Conservation (phyloP, 2,888 invertebrate species). For the Gymnosoma rotundatum region DNA sequence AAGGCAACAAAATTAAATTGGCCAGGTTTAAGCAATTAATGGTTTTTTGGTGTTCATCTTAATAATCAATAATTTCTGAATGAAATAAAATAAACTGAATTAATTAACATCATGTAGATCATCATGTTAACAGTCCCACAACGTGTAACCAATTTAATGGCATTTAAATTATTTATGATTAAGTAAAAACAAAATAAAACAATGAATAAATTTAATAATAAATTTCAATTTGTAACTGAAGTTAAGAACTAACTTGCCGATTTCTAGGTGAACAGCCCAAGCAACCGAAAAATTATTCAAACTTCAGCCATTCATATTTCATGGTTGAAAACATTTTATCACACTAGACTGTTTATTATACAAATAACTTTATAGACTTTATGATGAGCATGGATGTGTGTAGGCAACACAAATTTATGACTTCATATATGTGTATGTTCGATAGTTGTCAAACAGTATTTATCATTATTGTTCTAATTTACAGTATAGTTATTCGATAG, state of each 20-base stretch:
- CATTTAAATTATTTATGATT: too few relatives aligned
- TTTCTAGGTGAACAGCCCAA: slow-evolving; percentile 17
- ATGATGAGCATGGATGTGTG: background rate
- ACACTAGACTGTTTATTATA: slow-evolving; percentile 52
- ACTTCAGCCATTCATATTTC: slow-evolving; percentile 22
- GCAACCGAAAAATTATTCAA: slow-evolving; percentile 16
- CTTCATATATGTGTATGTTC: background rate
- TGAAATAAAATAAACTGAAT: too few relatives aligned
- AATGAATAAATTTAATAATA: slow-evolving; percentile 22
- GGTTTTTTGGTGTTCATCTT: too few relatives aligned
- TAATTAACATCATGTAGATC: too few relatives aligned
- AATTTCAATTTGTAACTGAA: slow-evolving; percentile 34
- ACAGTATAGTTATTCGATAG: slow-evolving; percentile 1
- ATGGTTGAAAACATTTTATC: slow-evolving; percentile 58
- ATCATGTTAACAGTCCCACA: too few relatives aligned
- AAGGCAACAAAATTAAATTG: too few relatives aligned
- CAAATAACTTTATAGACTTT: slow-evolving; percentile 34
- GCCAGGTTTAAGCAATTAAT: too few relatives aligned
- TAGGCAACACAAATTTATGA: background rate
- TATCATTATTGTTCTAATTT: slow-evolving; percentile 53
- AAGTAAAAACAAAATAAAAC: background rate
- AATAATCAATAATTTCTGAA: too few relatives aligned
- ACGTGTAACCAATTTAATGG: too few relatives aligned
- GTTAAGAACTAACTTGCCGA: slow-evolving; percentile 32
- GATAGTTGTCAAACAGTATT: slow-evolving; percentile 59